Evolutionary conservation across 2,888 invertebrate species (phyloP), one percentile per base, ranked within the genome.

Genomic region (Drosophila borborema): DNA sequence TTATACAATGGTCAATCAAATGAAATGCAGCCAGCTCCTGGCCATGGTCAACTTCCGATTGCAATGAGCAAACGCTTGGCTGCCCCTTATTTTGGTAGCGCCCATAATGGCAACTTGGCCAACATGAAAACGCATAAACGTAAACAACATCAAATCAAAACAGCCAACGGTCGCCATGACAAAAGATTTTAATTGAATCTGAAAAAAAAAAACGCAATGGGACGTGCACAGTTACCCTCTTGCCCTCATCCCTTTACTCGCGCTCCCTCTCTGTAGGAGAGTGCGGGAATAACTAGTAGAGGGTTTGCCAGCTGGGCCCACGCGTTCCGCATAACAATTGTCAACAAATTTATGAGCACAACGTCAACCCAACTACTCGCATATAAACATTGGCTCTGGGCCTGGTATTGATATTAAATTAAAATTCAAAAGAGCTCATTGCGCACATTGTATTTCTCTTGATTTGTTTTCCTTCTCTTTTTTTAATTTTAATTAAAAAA

Each of bases 111-210:
- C 45, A 43, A 62, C 46, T 64, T 55, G 41, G 18, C 51, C 64
- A 70, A 64, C 62, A 66, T 43, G 40, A 65, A 70, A 72, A 61
- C 49, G 67, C 70, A 76, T 65, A 69, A 69, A 51, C 63, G 72
- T 67, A 69, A 67, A 56, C 64, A 77, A 60, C 68, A 80, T 31
- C 20, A 78, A 84, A 81, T 69, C 81, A 77, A 80, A 81, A 74
- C 66, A 69, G 28, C 43, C 45, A 72, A 75, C 70, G 67, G 72
- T 69, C 79, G 80, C 45, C 69, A 73, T 80, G 81, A 88, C 87
- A 88, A 88, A 85, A 88, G 89, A 82, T 86, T 87, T 87, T 88
- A 87, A 88, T 88, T 88, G 82, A 88, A 89, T 89, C 88, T 86
- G 83, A 82, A 83, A 74, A 74, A 40, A 40, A 41, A 55, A 55